phyloP scores from a whole-genome alignment of 2,888 invertebrate species.

The Pollenia labialis region DNA sequence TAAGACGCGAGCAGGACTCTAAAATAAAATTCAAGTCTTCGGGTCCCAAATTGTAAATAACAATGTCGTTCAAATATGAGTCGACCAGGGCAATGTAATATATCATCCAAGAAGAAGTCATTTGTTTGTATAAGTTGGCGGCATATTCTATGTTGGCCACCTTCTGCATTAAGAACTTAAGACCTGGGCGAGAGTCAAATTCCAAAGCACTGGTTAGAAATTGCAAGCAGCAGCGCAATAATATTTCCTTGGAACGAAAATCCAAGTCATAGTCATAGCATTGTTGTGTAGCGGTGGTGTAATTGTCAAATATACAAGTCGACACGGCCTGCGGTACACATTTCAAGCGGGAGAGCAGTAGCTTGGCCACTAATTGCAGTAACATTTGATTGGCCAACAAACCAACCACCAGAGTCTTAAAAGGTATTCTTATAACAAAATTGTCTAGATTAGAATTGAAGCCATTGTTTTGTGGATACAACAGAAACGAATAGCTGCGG shows the following conservation, averaged over 20 bases:
- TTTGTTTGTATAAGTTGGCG: constrained; percentile 96
- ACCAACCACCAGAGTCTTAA: constrained; percentile 94
- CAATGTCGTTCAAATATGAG: constrained; percentile 90
- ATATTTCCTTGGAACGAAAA: constrained; percentile 86
- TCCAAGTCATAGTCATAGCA: constrained; percentile 83
- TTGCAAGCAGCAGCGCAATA: constrained; percentile 91
- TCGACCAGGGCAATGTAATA: constrained; percentile 94
- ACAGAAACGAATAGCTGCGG: constrained; percentile 93
- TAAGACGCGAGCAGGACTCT: constrained; percentile 86
- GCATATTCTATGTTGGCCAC: constrained; percentile 93
- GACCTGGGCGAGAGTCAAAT: constrained; percentile 95
- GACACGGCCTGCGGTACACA: constrained; percentile 86
- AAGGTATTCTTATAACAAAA: constrained; percentile 93
- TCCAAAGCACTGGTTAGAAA: constrained; percentile 93
- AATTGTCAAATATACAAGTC: constrained; percentile 84
- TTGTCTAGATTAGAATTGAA: constrained; percentile 90
- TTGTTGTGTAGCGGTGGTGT: constrained; percentile 84
- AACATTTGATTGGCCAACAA: constrained; percentile 96
- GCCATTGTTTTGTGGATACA: constrained; percentile 91
- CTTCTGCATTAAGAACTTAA: constrained; percentile 97
- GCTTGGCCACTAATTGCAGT: constrained; percentile 94
- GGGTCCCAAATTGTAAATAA: constrained; percentile 87
- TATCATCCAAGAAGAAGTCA: constrained; percentile 95
- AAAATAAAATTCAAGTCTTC: constrained; percentile 87
- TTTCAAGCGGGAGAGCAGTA: constrained; percentile 91